Evolutionary conservation across 2,888 invertebrate species (phyloP).

Genomic region (Griposia aprilina): DNA sequence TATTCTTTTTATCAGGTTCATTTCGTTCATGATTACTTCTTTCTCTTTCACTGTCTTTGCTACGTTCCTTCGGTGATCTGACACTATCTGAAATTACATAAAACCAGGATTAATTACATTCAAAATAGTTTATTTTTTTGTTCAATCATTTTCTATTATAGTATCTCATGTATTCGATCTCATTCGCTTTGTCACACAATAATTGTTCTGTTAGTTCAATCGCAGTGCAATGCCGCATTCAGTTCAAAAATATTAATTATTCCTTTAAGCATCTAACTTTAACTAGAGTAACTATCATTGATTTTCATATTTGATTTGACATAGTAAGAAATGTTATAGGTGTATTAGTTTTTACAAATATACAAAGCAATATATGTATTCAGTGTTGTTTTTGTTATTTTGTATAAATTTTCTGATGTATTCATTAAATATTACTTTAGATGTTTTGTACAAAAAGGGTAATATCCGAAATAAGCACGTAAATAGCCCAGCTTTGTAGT

Average conservation of each 20-base stretch:
- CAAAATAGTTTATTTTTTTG: background rate
- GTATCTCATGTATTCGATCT: background rate
- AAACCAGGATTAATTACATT: constrained; percentile 7
- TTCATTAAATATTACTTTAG: background rate
- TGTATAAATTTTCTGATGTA: background rate
- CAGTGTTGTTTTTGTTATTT: background rate
- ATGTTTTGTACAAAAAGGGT: background rate
- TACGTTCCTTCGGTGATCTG: constrained; percentile 93
- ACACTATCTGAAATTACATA: constrained; percentile 84
- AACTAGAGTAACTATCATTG: background rate
- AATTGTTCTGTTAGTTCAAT: constrained; percentile 20
- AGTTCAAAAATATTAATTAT: background rate
- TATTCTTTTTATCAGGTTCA: constrained; percentile 89
- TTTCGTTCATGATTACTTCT: constrained; percentile 97
- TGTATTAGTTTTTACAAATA: background rate
- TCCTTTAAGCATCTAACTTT: background rate
- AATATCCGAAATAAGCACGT: background rate
- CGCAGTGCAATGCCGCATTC: constrained; percentile 30
- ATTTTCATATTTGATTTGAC: background rate
- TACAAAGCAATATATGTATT: background rate
- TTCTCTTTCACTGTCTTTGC: constrained; percentile 94
- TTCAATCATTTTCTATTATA: background rate
- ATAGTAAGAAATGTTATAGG: background rate
- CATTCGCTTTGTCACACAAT: constrained; percentile 51
- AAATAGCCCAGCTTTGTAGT: constrained; percentile 30